A percentile compares a stretch with the other conserved stretches of the same genome.
phyloP scores from a whole-genome alignment of 2,113 vertebrate species.

The Kryptolebias marmoratus region DNA sequence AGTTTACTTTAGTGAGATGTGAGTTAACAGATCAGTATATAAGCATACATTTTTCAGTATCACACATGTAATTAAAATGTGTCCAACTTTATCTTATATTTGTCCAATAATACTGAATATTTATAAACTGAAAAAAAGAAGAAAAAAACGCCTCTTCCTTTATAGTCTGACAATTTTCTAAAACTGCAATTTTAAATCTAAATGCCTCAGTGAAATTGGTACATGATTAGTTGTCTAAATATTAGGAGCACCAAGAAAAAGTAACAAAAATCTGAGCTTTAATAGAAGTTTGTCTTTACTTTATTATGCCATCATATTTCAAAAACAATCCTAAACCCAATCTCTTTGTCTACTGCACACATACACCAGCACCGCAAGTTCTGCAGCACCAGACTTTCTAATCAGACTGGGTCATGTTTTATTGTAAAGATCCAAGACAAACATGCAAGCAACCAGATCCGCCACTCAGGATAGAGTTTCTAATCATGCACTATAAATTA shows the following conservation, averaged over 20 bases:
- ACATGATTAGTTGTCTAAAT: background rate
- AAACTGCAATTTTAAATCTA: slow-evolving; percentile 29
- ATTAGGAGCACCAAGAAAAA: background rate
- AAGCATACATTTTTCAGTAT: slow-evolving; percentile 23
- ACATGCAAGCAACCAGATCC: slow-evolving; percentile 83
- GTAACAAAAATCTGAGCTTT: slow-evolving; percentile 38
- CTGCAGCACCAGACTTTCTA: slow-evolving; percentile 46
- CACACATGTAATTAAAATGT: background rate
- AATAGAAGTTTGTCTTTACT: slow-evolving; percentile 32
- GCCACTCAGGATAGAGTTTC: slow-evolving; percentile 83
- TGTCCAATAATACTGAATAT: background rate
- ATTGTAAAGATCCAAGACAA: slow-evolving; percentile 82
- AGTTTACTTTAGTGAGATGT: slow-evolving; percentile 33
- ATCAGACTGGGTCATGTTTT: slow-evolving; percentile 78
- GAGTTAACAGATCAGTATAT: background rate
- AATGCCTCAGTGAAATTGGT: slow-evolving; percentile 8
- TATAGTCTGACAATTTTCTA: slow-evolving; percentile 15
- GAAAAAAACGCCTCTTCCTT: background rate
- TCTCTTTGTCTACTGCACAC: slow-evolving; percentile 7
- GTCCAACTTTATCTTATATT: slow-evolving; percentile 3
- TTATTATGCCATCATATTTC: slow-evolving; percentile 8
- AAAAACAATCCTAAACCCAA: slow-evolving; percentile 27
- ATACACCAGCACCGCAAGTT: slow-evolving; percentile 11
- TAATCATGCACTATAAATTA: slow-evolving; percentile 86
- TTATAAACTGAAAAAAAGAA: background rate